Percentiles rank a stretch among this genome's conserved stretches.
Conservation (phyloP, 2,797 vertebrate genomes). For the Nannoperca obscura region DNA sequence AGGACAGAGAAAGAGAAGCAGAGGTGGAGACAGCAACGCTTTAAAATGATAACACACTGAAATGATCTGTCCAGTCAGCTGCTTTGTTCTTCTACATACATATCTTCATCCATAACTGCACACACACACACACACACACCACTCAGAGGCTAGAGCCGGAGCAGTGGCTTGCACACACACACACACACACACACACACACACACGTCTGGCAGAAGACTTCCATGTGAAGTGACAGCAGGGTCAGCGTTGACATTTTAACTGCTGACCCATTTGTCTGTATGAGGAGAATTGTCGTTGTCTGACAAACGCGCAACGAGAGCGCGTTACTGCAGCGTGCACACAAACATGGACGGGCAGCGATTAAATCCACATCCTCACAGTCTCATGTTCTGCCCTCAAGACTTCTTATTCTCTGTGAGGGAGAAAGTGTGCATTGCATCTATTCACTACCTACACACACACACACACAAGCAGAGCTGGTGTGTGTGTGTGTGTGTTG, state of each 20-base stretch:
- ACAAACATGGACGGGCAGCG: background rate
- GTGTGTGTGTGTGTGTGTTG: slow-evolving; percentile 12
- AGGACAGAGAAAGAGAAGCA: background rate
- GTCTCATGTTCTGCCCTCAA: too few species aligned
- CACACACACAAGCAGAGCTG: slow-evolving; percentile 2
- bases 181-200: slow-evolving; percentile 9
- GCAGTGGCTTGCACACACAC: slow-evolving; percentile 3
- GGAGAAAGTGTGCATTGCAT: background rate
- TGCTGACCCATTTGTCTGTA: slow-evolving; percentile 74
- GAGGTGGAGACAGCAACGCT: background rate
- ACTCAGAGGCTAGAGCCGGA: background rate
- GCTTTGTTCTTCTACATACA: background rate
- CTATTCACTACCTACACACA: background rate
- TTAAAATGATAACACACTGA: slow-evolving; percentile 48
- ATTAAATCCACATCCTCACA: background rate
- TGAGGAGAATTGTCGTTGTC: slow-evolving; percentile 42
- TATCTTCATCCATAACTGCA: too few species aligned
- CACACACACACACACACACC: background rate
- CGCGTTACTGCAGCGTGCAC: background rate
- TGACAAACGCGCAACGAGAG: slow-evolving; percentile 1
- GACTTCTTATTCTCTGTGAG: too few species aligned
- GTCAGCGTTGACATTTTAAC: slow-evolving; percentile 72
- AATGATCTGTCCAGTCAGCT: slow-evolving; percentile 44
- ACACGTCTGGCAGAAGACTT: slow-evolving; percentile 39
- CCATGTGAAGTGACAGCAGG: slow-evolving; percentile 73